These are phyloP conservation scores for Leptobrachium ailaonicum DNA, from an alignment of 2,113 vertebrate species.

Conservation along the genomic window DNA sequence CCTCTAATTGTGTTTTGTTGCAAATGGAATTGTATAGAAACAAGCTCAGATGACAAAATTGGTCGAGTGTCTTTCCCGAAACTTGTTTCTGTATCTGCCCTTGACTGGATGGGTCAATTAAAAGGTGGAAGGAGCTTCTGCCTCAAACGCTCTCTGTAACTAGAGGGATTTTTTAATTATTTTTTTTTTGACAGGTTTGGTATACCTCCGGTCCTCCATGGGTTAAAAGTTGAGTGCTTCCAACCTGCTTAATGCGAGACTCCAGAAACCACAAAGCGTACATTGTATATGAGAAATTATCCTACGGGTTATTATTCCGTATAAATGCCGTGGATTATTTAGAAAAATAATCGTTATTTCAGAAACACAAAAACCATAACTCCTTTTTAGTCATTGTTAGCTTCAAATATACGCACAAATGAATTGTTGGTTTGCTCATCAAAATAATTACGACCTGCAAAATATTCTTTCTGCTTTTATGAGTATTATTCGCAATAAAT, in stretches of 20 bases:
- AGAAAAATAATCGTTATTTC: slow-evolving; percentile 13
- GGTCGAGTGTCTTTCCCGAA: no score
- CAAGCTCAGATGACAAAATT: no score
- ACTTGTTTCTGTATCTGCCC: no score
- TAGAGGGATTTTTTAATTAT: no score
- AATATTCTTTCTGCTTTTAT: slow-evolving; percentile 9
- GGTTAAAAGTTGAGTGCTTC: no score
- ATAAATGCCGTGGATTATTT: slow-evolving; percentile 1
- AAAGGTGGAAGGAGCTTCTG: no score
- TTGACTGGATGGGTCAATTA: no score
- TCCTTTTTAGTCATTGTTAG: background rate
- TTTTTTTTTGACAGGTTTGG: no score
- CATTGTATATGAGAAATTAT: background rate
- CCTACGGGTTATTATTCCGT: background rate
- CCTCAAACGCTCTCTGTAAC: no score
- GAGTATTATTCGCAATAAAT: slow-evolving; percentile 10
- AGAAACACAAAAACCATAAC: background rate
- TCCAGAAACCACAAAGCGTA: background rate
- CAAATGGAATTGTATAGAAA: no score
- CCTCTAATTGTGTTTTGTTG: no score
- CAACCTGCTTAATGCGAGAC: background rate
- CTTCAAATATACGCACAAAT: slow-evolving; percentile 9
- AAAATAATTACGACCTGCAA: slow-evolving; percentile 26
- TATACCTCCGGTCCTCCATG: no score
- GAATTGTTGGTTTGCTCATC: slow-evolving; percentile 19